Base-by-base conservation (phyloP, 2,113 vertebrate species). In the Anarrhichthys ocellatus region DNA sequence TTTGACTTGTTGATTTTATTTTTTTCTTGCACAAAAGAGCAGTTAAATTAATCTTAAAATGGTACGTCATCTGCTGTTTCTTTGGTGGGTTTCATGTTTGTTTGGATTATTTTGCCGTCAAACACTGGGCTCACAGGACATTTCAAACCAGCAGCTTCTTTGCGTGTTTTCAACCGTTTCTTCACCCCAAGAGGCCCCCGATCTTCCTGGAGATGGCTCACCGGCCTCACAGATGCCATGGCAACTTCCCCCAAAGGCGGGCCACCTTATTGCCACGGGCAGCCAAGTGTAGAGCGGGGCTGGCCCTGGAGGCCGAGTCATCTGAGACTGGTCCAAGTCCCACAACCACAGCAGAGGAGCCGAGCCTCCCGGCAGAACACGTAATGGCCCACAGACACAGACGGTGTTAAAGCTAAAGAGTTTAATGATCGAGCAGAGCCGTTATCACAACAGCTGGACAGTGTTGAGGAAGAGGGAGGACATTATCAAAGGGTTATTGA, bases 201-300 rank as follows among this genome's bases (percentile, higher is more conserved):
- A 59, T 83, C 75, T 73, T 79, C 85, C 79, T 73, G 78, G 87
- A 81, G 76, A 91, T 89, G 83, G 85, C 85, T 75, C 74, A 75
- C 69, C 62, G 79, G 36, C 69, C 78, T 56, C 24, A 58, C 48
- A 44, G 73, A 65, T 1, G 50, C 81, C 86, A 93, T 92, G 86
- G 91, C 62, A 89, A 92, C 92, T 73, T 67, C 22, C 87, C 92
- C 87, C 81, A 76, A 65, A 90, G 90, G 44, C 52, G 6, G 61
- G 50, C 72, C n/a, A 24, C 73, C 59, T 36, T 56, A 79, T 82
- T 88, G 76, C 85, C 88, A 63, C 54, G 6, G 64, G 81, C 54
- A 73, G 24, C 70, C 64, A 69, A 40, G 86, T 29, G 70, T 9
- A 38, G 48, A 65, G 52, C 11, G 7, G 67, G n/a, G 17, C 44